A percentile compares a stretch with the other conserved stretches of the same genome.
Conservation (phyloP, 2,797 vertebrate species). For the Liparis tanakae region DNA sequence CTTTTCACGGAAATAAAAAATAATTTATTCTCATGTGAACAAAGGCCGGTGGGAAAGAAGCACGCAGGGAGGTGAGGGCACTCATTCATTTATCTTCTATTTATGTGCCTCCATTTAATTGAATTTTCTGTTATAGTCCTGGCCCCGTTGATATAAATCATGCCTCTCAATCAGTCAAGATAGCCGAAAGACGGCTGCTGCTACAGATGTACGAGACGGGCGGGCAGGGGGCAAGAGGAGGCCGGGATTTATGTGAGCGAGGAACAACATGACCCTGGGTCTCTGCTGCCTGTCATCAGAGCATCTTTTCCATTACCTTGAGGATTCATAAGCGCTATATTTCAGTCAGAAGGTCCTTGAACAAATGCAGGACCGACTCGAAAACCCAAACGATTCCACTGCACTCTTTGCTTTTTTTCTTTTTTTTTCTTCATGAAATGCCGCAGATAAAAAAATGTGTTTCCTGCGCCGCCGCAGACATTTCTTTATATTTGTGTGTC, state of each 20-base stretch:
- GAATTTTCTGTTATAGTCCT: conserved; percentile 70
- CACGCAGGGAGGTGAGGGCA: conserved; percentile 40
- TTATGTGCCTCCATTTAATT: conserved; percentile 78
- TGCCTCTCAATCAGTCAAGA: conserved; percentile 73
- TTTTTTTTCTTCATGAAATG: conserved; percentile 1
- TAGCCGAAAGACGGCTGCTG: conserved; percentile 62
- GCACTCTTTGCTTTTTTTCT: neutral
- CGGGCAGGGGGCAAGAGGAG: conserved; percentile 60
- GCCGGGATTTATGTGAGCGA: conserved; percentile 74
- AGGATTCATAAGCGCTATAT: conserved; percentile 69
- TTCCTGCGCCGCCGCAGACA: neutral
- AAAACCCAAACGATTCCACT: conserved; percentile 39
- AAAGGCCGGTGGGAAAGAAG: conserved; percentile 41
- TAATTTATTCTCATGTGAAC: conserved; percentile 43
- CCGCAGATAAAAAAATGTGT: conserved; percentile 30
- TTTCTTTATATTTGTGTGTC: neutral
- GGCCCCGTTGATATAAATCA: conserved; percentile 70
- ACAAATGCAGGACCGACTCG: conserved; percentile 48
- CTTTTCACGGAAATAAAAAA: conserved; percentile 15
- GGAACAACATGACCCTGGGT: conserved; percentile 75
- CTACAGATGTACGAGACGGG: conserved; percentile 67
- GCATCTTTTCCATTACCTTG: conserved; percentile 79
- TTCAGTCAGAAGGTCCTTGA: conserved; percentile 71
- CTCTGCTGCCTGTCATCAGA: conserved; percentile 66
- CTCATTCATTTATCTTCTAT: conserved; percentile 71